Evolutionary conservation across 2,113 vertebrate genomes (phyloP).

Genomic region (Arvicanthis niloticus): DNA sequence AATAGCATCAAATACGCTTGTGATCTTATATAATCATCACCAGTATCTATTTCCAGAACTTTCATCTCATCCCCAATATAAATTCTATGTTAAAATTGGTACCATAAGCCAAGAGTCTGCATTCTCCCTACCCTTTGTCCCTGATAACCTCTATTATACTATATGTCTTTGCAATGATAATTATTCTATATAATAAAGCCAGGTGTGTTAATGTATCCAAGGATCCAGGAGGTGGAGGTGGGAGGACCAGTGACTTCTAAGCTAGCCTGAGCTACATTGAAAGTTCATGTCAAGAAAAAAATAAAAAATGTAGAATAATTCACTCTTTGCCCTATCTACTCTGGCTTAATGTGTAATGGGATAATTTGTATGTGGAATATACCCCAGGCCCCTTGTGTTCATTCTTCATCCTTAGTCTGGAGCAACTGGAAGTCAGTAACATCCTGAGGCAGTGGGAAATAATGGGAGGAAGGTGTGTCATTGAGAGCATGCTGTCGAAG

Average conservation of each 20-base stretch:
- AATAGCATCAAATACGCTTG: background rate
- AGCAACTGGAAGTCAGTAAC: no score
- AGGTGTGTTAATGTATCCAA: background rate
- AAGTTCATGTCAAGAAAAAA: background rate
- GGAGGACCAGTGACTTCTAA: background rate
- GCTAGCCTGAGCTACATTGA: background rate
- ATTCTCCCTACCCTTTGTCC: background rate
- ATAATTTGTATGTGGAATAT: background rate
- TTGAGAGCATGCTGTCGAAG: background rate
- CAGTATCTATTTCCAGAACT: background rate
- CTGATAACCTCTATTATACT: background rate
- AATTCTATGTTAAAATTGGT: background rate
- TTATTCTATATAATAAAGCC: background rate
- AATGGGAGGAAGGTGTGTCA: background rate
- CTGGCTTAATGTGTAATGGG: background rate
- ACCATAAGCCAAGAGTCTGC: background rate
- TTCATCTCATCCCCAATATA: background rate
- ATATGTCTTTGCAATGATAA: background rate
- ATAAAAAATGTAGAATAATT: background rate
- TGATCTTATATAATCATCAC: background rate
- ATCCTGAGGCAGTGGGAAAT: background rate
- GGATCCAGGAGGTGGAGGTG: background rate
- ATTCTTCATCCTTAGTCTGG: background rate
- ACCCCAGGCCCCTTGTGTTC: background rate
- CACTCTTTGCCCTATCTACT: background rate